phyloP scores from a whole-genome alignment of 2,888 invertebrate genomes.

The Stomorhina lunata region DNA sequence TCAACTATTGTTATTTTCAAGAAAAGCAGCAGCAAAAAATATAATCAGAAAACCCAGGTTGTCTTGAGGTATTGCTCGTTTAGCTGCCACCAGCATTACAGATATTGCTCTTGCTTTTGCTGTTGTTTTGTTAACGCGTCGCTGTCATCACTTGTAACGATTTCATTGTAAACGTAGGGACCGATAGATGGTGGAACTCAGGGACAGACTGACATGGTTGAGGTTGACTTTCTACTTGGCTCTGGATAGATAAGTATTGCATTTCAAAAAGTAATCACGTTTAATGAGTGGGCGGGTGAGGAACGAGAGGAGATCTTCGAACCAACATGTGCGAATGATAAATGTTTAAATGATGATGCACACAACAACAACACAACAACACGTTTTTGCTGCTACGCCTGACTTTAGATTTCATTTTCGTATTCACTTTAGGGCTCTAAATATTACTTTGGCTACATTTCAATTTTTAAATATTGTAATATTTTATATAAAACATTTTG shows the following conservation, averaged over 20 bases:
- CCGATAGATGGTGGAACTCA: no score
- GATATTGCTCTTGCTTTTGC: neutral
- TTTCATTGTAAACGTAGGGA: constrained; percentile 27
- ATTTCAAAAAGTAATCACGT: constrained; percentile 36
- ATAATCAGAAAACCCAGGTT: neutral
- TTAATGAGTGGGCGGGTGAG: constrained; percentile 12
- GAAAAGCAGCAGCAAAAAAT: neutral
- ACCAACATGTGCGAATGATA: constrained; percentile 17
- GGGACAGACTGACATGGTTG: neutral
- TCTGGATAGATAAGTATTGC: constrained; percentile 19
- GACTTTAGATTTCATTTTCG: no score
- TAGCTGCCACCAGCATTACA: neutral
- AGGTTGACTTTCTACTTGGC: constrained; percentile 36
- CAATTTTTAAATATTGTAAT: neutral
- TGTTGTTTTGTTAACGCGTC: constrained; percentile 14
- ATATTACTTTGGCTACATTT: no score
- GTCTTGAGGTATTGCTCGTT: neutral
- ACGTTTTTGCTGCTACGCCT: no score
- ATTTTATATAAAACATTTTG: constrained; percentile 15
- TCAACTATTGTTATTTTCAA: constrained; percentile 25
- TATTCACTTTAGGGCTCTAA: no score
- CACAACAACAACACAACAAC: no score
- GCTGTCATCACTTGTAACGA: constrained; percentile 31
- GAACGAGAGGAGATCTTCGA: neutral
- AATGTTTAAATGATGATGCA: constrained; percentile 31